Evolutionary conservation across 2,113 vertebrate genomes (phyloP).

Genomic region (Microcebus murinus): DNA sequence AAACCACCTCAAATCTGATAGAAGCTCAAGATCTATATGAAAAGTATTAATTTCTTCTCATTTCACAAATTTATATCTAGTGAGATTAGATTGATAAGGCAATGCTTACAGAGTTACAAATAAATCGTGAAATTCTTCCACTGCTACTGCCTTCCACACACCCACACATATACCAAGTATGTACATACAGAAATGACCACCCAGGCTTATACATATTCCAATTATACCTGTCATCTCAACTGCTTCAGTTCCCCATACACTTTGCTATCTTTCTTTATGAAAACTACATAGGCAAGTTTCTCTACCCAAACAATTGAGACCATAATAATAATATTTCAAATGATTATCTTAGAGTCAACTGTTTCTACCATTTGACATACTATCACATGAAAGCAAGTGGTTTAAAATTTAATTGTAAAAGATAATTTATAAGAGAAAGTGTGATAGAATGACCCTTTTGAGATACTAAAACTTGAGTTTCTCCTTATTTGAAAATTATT

Average conservation of each 20-base stretch:
- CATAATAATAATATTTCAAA: not conserved
- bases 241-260: not conserved
- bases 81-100: not conserved
- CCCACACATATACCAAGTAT: not conserved
- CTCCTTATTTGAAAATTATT: conserved; percentile 8
- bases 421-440: not conserved
- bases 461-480: not conserved
- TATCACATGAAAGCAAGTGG: not conserved
- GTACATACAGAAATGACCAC: not conserved
- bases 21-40: not conserved
- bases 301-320: not conserved
- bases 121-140: not conserved
- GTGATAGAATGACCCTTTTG: not conserved
- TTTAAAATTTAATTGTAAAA: conserved; percentile 37
- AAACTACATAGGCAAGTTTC: not conserved
- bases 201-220: not conserved
- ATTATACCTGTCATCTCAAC: not conserved
- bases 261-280: not conserved
- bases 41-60: not conserved
- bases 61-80: not conserved
- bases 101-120: not conserved
- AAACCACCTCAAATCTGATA: not conserved
- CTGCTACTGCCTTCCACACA: not conserved
- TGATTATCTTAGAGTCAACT: not conserved
- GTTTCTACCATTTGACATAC: not conserved